A percentile compares a stretch with the other conserved stretches of the same genome.
Conservation (phyloP, 2,888 invertebrate genomes). For the Nomada ferruginata region DNA sequence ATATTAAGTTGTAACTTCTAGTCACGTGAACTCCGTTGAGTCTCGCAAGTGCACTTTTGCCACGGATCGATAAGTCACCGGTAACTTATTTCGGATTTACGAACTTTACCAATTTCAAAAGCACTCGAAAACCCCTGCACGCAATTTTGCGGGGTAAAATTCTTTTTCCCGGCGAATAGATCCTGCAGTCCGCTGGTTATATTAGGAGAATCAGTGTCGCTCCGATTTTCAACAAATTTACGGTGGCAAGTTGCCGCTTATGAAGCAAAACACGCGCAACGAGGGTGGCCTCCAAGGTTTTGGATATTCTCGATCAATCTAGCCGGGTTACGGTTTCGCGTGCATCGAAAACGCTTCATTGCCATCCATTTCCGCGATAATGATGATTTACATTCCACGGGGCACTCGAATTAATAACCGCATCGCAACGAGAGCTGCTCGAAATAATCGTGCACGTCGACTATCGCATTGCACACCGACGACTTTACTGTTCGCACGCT, state of each 20-base stretch:
- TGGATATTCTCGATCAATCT: background rate
- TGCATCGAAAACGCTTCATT: background rate
- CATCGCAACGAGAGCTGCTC: background rate
- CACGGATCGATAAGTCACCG: slow-evolving; percentile 13
- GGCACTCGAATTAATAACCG: slow-evolving; percentile 34
- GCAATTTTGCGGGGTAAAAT: background rate
- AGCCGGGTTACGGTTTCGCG: background rate
- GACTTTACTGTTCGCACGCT: slow-evolving; percentile 38
- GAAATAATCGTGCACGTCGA: slow-evolving; percentile 28
- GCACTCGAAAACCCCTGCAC: background rate
- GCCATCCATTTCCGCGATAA: slow-evolving; percentile 20
- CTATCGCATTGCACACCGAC: slow-evolving; percentile 21
- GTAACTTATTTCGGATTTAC: slow-evolving; percentile 20
- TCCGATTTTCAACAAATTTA: slow-evolving; percentile 4
- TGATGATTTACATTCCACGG: slow-evolving; percentile 34
- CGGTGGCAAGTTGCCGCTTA: background rate
- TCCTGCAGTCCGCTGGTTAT: background rate
- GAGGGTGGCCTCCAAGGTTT: background rate
- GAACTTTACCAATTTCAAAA: slow-evolving; percentile 11
- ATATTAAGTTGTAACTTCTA: slow-evolving; percentile 14
- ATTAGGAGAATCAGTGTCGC: slow-evolving; percentile 1
- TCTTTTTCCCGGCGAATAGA: background rate
- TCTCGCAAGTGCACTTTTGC: slow-evolving; percentile 14
- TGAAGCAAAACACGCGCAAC: background rate
- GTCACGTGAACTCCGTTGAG: background rate